Evolutionary conservation across 1,140 invertebrate species (phyloP), one percentile per base, ranked within the genome.

Genomic region (Phenacoccus solenopsis): DNA sequence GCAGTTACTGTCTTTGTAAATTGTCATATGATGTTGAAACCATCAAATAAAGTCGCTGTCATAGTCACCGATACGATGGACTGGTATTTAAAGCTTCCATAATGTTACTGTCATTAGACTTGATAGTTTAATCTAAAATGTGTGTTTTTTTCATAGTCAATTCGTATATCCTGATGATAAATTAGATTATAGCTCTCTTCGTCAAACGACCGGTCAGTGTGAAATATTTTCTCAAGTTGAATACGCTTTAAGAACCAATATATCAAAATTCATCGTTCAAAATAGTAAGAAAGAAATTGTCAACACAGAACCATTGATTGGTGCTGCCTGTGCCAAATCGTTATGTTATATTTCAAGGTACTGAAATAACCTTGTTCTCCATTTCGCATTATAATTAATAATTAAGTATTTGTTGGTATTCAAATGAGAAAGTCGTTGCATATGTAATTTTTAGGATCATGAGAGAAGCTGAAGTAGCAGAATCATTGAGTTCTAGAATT

Each of bases 1-100:
- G 59, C 90, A 1, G 83, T 95, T 0, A 87, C 95, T 72, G 89
- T 90, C 1, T 96, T 96, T 81, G 88, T 88, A 0, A 96, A 96
- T 82, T 88, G 91, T 16, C 93, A 97, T 80, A 81, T 96, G 22
- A 94, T 96, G 91, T 86, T 95, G 75, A 88, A 89, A 73, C 82
- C 90, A 0, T 86, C 85, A 72, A 97, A 96, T 79, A 87, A 91
- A 79, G 78, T 96, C 3, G 93, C 90, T 3, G 81, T 96, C 9
- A 87, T 97, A 78, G 90, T 89, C 2, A 93, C 93, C 73, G 89
- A 95, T 80, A 87, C 89, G 74, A 86, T 89, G 78, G 83, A 86
- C 73, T 92, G 90, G 85, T 89, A 69, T 32, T 5, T 7, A 7
- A 20, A 32, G 30, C 13, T 32, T 32, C 30, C 13, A 7, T 13